Evolutionary conservation across 2,113 vertebrate species (phyloP).

Genomic region (Hassar affinis): DNA sequence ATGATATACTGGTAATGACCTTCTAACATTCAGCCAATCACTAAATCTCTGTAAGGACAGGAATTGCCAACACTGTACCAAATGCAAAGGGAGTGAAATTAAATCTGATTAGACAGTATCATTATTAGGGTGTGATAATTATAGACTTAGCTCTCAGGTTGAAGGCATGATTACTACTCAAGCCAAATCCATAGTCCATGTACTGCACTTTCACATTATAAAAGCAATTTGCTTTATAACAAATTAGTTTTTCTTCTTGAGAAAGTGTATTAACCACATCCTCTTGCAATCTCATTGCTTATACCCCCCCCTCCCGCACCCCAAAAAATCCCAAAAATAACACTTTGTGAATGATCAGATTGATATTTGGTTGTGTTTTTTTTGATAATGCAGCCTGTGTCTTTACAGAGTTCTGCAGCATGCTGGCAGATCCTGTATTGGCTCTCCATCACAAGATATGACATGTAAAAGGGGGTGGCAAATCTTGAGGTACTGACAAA

Average conservation of each 20-base stretch:
- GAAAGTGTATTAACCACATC: neutral
- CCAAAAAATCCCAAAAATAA: too few relatives aligned
- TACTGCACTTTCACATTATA: neutral
- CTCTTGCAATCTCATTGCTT: neutral
- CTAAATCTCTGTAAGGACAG: neutral
- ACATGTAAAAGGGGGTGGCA: neutral
- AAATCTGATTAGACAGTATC: neutral
- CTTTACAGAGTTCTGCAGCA: neutral
- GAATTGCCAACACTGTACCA: neutral
- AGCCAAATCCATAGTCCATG: neutral
- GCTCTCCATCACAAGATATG: slow-evolving; percentile 3
- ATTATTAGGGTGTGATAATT: neutral
- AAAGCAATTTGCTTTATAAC: neutral
- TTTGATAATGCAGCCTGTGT: neutral
- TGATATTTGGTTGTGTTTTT: neutral
- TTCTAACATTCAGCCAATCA: neutral
- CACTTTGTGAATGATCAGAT: neutral
- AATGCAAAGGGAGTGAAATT: neutral
- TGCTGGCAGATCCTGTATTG: neutral
- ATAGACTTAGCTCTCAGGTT: neutral
- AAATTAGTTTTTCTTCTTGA: neutral
- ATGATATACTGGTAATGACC: neutral
- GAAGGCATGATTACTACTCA: neutral
- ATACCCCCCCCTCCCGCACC: too few relatives aligned
- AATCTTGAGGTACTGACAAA: slow-evolving; percentile 5